phyloP scores from a whole-genome alignment of 2,113 vertebrate genomes.

The Cyprinodon brontotheroides region DNA sequence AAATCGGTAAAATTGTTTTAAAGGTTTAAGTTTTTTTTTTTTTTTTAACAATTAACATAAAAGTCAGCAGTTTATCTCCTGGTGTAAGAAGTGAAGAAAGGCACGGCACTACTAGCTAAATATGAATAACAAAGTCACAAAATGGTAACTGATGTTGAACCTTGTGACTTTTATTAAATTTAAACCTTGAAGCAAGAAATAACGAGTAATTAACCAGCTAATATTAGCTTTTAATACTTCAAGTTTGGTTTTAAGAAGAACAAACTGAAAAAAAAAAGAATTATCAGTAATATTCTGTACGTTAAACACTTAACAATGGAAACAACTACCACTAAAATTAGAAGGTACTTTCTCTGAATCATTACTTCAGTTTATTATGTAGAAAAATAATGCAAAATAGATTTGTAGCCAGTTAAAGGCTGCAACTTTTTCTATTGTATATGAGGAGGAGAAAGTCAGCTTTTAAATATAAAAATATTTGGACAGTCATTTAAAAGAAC shows the following conservation, averaged over 20 bases:
- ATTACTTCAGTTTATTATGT: not conserved
- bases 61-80: not conserved
- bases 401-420: not conserved
- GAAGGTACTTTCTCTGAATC: not conserved
- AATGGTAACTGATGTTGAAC: not conserved
- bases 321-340: not conserved
- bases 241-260: not conserved
- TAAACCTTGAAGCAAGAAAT: too few relatives aligned
- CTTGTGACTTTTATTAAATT: not conserved
- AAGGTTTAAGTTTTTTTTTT: not conserved
- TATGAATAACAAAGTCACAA: not conserved
- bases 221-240: not conserved
- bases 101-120: not conserved
- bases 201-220: not conserved
- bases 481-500: not conserved
- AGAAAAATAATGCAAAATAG: not conserved
- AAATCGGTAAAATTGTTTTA: not conserved
- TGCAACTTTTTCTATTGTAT: not conserved
- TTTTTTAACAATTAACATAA: not conserved
- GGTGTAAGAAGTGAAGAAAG: not conserved
- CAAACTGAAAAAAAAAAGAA: not conserved
- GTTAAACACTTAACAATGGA: not conserved
- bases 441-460: not conserved
- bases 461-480: not conserved
- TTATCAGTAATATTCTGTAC: not conserved